Evolutionary conservation across 2,888 invertebrate species (phyloP).

Genomic region (Zele albiditarsus): DNA sequence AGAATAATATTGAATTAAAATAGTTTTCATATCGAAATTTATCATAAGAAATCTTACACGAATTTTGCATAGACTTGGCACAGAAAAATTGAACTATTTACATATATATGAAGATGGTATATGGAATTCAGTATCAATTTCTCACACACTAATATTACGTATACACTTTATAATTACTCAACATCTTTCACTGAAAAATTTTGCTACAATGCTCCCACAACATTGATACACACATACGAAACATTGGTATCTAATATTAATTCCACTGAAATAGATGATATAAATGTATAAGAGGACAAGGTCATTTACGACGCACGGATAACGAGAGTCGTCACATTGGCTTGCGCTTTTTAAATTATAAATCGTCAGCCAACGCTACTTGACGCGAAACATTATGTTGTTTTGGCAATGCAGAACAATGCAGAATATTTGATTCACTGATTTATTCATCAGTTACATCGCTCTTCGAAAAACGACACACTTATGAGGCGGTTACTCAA

Average conservation of each 20-base stretch:
- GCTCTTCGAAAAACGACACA: too few relatives aligned
- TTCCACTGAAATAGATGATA: constrained; percentile 42
- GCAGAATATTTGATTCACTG: background rate
- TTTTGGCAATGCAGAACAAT: constrained; percentile 4
- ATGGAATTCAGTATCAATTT: too few relatives aligned
- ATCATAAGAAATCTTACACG: too few relatives aligned
- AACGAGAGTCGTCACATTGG: constrained; percentile 32
- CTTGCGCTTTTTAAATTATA: constrained; percentile 6
- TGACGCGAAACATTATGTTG: background rate
- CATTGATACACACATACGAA: background rate
- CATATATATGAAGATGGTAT: too few relatives aligned
- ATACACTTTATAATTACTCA: background rate
- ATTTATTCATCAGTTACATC: background rate
- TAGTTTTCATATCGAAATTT: too few relatives aligned
- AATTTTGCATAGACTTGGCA: too few relatives aligned
- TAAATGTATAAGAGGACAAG: constrained; percentile 44
- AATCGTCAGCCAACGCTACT: constrained; percentile 4
- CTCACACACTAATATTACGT: too few relatives aligned
- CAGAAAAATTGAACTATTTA: too few relatives aligned
- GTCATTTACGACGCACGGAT: constrained; percentile 41
- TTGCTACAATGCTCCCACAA: background rate
- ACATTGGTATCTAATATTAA: constrained; percentile 35
- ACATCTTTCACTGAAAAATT: background rate
- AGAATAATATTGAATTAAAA: too few relatives aligned
- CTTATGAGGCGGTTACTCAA: too few relatives aligned